These are phyloP conservation scores for Mohoua ochrocephala DNA, from an alignment of 2,113 vertebrate genomes.

Conservation along the genomic window DNA sequence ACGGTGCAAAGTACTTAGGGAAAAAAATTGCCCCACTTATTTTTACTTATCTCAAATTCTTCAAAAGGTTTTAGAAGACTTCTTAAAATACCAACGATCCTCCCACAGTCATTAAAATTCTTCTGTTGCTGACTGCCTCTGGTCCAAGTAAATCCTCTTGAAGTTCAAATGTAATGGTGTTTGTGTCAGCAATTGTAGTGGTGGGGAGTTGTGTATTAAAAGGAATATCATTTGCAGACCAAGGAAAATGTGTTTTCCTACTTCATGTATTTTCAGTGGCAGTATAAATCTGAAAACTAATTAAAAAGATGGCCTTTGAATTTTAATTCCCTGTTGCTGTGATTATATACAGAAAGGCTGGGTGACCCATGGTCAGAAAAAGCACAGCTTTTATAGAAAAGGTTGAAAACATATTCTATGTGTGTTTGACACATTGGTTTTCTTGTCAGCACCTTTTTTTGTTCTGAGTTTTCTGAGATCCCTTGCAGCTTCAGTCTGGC, in stretches of 20 bases:
- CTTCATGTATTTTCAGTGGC: background rate
- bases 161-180: background rate
- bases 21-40: background rate
- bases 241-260: background rate
- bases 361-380: background rate
- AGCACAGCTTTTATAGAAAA: background rate
- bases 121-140: conserved; percentile 30
- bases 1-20: background rate
- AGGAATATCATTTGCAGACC: background rate
- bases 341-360: background rate
- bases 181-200: background rate
- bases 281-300: background rate
- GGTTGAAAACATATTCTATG: background rate
- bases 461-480: background rate
- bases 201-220: background rate
- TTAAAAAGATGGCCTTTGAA: background rate
- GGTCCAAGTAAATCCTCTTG: conserved; percentile 1
- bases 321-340: background rate
- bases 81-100: conserved; percentile 43
- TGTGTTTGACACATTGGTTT: background rate
- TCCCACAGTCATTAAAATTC: conserved; percentile 59
- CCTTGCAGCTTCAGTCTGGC: background rate
- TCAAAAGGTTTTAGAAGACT: conserved; percentile 29
- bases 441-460: background rate
- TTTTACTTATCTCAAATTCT: conserved; percentile 54